Percentiles rank a stretch among this genome's conserved stretches.
Evolutionary conservation across 2,797 vertebrate species (phyloP).

Genomic region (Tamandua tetradactyla): DNA sequence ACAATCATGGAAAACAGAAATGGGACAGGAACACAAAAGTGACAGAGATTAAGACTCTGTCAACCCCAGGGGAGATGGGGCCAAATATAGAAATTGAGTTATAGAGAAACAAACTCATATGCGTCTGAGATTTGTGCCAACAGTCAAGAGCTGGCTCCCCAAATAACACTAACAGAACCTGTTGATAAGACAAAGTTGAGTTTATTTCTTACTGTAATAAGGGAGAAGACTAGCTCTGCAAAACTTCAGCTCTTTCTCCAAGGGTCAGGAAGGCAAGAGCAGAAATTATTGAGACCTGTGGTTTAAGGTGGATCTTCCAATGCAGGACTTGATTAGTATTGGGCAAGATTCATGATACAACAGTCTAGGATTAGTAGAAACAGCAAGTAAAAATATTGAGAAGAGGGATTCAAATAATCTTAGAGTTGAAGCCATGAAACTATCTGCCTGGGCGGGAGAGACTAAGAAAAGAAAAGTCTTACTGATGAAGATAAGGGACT

Average conservation of each 20-base stretch:
- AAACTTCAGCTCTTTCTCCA: background rate
- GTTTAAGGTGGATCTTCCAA: background rate
- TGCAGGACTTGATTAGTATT: background rate
- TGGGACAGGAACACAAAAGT: background rate
- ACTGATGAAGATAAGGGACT: background rate
- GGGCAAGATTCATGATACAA: background rate
- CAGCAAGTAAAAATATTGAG: background rate
- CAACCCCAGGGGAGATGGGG: too few relatives aligned
- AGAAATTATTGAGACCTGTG: background rate
- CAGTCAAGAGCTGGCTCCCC: background rate
- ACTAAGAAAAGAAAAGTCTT: background rate
- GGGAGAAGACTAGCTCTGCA: background rate
- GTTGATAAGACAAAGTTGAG: background rate
- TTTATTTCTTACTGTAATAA: background rate
- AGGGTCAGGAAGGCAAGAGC: background rate
- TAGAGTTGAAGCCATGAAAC: background rate
- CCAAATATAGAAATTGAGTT: background rate
- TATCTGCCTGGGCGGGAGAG: background rate
- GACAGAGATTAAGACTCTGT: background rate
- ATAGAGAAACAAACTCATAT: background rate
- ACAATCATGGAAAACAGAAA: too few relatives aligned
- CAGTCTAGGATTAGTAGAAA: background rate
- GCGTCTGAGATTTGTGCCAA: background rate
- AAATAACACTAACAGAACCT: background rate
- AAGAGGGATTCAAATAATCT: background rate